Evolutionary conservation across 1,140 invertebrate species (phyloP).

Genomic region (Pseudachorutes palmiensis): DNA sequence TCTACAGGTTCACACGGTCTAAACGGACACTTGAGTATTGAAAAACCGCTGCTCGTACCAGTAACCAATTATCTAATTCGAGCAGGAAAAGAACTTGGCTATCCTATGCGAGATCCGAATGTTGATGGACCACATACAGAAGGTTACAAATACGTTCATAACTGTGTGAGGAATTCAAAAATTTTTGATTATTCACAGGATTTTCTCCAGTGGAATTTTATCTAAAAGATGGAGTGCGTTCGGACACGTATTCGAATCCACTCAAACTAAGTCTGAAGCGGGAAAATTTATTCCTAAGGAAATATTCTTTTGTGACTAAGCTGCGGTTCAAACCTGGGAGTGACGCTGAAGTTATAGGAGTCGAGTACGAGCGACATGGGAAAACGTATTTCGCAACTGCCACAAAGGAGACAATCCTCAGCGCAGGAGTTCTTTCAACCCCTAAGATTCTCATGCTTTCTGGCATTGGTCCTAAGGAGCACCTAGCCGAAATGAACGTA

Average conservation of each 20-base stretch:
- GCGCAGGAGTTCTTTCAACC: background rate
- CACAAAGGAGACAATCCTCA: slow-evolving; percentile 19
- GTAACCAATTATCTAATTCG: slow-evolving; percentile 16
- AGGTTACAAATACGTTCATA: slow-evolving; percentile 14
- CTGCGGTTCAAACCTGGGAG: slow-evolving; percentile 1
- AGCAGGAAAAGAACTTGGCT: slow-evolving; percentile 22
- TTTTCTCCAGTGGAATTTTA: slow-evolving; percentile 20
- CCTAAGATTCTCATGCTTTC: slow-evolving; percentile 11
- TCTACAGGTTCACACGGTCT: slow-evolving; percentile 19
- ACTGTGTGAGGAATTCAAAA: background rate
- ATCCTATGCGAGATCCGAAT: slow-evolving; percentile 20
- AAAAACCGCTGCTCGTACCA: slow-evolving; percentile 1
- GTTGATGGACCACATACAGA: slow-evolving; percentile 8
- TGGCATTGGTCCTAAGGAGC: background rate
- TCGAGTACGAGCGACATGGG: slow-evolving; percentile 11
- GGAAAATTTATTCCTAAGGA: slow-evolving; percentile 12
- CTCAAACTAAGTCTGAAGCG: background rate
- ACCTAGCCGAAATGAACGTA: background rate
- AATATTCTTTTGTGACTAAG: slow-evolving; percentile 12
- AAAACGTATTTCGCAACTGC: background rate
- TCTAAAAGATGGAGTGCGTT: slow-evolving; percentile 14
- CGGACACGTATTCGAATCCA: background rate
- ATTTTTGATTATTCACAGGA: background rate
- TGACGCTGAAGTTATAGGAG: slow-evolving; percentile 12
- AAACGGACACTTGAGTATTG: slow-evolving; percentile 13